Conservation (phyloP, 2,888 invertebrate genomes). For the Eustalomyia histrio region DNA sequence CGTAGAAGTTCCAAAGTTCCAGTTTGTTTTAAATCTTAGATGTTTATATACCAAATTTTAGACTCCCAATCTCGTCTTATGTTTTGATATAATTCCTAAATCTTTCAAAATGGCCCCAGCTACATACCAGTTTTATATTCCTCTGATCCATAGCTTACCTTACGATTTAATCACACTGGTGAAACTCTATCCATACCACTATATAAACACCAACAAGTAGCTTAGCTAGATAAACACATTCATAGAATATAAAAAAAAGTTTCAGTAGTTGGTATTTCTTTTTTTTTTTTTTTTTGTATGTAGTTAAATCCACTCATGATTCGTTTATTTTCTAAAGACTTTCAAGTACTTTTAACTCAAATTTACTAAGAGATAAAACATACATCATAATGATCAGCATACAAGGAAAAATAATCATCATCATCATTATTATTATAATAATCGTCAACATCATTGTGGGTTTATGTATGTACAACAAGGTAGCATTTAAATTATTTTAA, state of each 20-base stretch:
- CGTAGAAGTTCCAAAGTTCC: too few species aligned
- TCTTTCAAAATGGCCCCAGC: too few species aligned
- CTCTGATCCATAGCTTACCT: background rate
- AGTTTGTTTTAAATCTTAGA: too few species aligned
- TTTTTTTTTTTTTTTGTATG: background rate
- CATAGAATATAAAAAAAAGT: background rate
- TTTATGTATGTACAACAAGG: background rate
- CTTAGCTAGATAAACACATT: background rate
- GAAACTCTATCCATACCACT: background rate
- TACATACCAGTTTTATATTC: too few species aligned
- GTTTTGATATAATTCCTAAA: too few species aligned
- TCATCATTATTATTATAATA: background rate
- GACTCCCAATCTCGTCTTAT: too few species aligned
- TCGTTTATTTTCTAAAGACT: constrained; percentile 12
- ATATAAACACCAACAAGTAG: background rate
- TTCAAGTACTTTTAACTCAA: constrained; percentile 2
- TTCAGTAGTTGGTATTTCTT: background rate
- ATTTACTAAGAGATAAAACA: constrained; percentile 2
- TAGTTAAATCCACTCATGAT: background rate
- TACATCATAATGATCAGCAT: background rate
- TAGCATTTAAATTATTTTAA: background rate
- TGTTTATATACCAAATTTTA: too few species aligned
- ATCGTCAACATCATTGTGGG: background rate
- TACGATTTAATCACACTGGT: background rate
- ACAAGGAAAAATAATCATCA: background rate